Percentiles rank a stretch among this genome's conserved stretches.
Conservation (phyloP, 2,113 vertebrate genomes). For the Pelodiscus sinensis region DNA sequence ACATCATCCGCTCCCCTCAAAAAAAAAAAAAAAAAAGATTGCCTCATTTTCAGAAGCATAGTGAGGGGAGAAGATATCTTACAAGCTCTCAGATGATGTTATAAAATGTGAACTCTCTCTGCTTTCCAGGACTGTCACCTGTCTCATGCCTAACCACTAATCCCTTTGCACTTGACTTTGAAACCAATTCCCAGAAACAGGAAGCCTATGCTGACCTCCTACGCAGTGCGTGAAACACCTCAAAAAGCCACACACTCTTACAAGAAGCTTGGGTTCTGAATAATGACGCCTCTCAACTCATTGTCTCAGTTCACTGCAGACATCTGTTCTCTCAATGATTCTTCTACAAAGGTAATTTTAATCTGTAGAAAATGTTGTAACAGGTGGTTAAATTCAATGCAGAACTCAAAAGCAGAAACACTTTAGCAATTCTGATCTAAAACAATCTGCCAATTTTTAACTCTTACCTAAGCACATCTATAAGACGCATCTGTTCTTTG, state of each 20-base stretch:
- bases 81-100: background rate
- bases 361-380: slow-evolving; percentile 30
- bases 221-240: background rate
- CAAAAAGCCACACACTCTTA: background rate
- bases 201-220: slow-evolving; percentile 30
- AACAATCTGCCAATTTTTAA: background rate
- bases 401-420: background rate
- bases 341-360: background rate
- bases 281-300: background rate
- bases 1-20: background rate
- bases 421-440: background rate
- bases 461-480: background rate
- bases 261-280: slow-evolving; percentile 3
- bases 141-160: background rate
- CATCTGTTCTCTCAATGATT: background rate
- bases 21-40: background rate
- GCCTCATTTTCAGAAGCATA: background rate
- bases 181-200: slow-evolving; percentile 12
- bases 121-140: background rate
- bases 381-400: slow-evolving; percentile 17
- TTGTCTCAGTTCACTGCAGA: slow-evolving; percentile 14
- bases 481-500: background rate
- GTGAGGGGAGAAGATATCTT: background rate
- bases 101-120: background rate
- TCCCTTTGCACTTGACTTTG: slow-evolving; percentile 1